Conservation (phyloP, 2,888 invertebrate genomes). For the Itoplectis maculator region DNA sequence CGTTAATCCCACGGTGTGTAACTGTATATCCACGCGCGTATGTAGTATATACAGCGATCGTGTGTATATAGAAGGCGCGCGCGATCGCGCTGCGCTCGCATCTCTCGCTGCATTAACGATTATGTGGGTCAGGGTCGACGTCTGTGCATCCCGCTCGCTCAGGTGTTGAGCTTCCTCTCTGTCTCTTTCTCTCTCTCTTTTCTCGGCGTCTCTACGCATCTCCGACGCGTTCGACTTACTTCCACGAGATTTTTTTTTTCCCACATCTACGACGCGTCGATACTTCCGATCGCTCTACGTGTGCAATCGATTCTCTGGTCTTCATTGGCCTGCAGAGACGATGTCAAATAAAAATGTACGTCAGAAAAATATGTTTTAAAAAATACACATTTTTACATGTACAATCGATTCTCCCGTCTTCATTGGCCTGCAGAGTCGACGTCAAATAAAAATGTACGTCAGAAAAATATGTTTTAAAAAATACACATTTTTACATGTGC, state of each 20-base stretch:
- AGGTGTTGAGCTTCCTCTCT: constrained; percentile 51
- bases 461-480: too few species aligned
- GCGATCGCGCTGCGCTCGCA: constrained; percentile 19
- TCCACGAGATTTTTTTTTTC: neutral
- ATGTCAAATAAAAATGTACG: too few species aligned
- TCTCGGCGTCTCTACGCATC: constrained; percentile 16
- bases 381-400: too few species aligned
- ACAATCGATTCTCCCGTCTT: too few species aligned
- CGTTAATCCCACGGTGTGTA: constrained; percentile 72
- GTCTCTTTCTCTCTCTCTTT: constrained; percentile 7
- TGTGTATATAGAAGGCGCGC: neutral
- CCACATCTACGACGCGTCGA: neutral
- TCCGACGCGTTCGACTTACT: constrained; percentile 7
- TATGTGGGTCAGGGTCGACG: constrained; percentile 83
- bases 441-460: too few species aligned
- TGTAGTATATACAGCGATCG: constrained; percentile 62
- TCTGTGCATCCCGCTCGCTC: constrained; percentile 74
- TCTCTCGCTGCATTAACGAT: constrained; percentile 73
- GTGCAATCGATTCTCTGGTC: neutral
- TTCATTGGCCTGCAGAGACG: neutral
- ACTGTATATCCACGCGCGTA: constrained; percentile 71
- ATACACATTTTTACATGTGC: too few species aligned
- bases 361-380: too few species aligned
- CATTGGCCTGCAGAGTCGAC: too few species aligned
- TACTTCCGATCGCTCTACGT: neutral